Percentiles rank a stretch among this genome's conserved stretches.
phyloP scores from a whole-genome alignment of 2,888 invertebrate species.

The Allacma fusca region DNA sequence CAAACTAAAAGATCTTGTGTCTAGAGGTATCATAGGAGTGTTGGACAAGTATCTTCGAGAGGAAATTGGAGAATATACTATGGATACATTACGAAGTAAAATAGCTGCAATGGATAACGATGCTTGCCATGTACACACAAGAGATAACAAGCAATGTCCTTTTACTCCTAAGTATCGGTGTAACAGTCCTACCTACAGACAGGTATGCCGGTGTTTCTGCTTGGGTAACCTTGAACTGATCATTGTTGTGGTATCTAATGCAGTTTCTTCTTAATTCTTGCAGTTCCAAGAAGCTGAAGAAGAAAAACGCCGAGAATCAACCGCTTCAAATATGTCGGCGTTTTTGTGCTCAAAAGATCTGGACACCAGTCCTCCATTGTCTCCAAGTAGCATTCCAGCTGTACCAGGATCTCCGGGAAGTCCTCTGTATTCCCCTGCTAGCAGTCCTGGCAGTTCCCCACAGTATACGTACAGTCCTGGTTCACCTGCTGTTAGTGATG shows the following conservation, averaged over 20 bases:
- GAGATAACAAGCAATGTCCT: slow-evolving; percentile 24
- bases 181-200: slow-evolving; percentile 36
- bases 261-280: not conserved
- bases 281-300: slow-evolving; percentile 1
- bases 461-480: not conserved
- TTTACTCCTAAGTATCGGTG: slow-evolving; percentile 39
- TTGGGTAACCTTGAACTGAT: not conserved
- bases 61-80: slow-evolving; percentile 28
- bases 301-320: not conserved
- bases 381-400: not conserved
- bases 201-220: slow-evolving; percentile 5
- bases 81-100: slow-evolving; percentile 23
- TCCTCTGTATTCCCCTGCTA: slow-evolving; percentile 16
- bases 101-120: slow-evolving; percentile 30
- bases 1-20: slow-evolving; percentile 38
- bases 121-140: slow-evolving; percentile 27
- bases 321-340: not conserved
- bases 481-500: slow-evolving; percentile 23
- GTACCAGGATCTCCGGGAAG: not conserved
- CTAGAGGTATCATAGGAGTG: slow-evolving; percentile 30
- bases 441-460: slow-evolving; percentile 17
- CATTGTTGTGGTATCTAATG: too few relatives aligned
- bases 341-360: not conserved
- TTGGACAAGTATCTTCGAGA: slow-evolving; percentile 26
- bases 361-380: slow-evolving; percentile 18